phyloP scores from a whole-genome alignment of 2,888 invertebrate genomes.

The Anaspis maculata region DNA sequence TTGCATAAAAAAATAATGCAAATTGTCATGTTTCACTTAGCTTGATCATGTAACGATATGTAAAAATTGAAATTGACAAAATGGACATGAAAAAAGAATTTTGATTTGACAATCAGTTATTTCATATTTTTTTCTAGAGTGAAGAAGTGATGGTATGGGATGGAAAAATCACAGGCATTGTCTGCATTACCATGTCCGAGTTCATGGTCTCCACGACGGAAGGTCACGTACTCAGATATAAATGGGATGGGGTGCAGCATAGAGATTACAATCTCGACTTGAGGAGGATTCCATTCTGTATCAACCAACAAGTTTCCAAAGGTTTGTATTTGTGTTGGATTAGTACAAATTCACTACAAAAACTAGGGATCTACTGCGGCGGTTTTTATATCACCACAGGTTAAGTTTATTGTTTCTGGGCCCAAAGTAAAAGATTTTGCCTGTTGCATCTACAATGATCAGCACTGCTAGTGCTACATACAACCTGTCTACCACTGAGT shows the following conservation, averaged over 20 bases:
- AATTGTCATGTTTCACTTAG: background rate
- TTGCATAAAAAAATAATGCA: too few species aligned
- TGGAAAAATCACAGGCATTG: constrained; percentile 74
- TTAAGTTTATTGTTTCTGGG: too few species aligned
- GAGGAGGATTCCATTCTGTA: constrained; percentile 79
- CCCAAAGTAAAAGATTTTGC: too few species aligned
- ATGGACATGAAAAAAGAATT: too few species aligned
- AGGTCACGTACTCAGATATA: constrained; percentile 78
- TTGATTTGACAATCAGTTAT: too few species aligned
- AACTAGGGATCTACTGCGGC: background rate
- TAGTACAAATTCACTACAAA: constrained; percentile 36
- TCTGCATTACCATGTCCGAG: constrained; percentile 86
- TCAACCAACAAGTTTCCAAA: constrained; percentile 89
- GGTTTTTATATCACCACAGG: too few species aligned
- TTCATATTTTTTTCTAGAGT: constrained; percentile 52
- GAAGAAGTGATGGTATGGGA: constrained; percentile 68
- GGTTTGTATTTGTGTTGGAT: constrained; percentile 39
- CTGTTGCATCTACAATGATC: too few species aligned
- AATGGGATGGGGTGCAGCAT: constrained; percentile 86
- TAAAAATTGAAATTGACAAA: too few species aligned
- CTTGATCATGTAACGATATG: too few species aligned
- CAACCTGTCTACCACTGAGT: too few species aligned
- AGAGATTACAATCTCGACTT: constrained; percentile 81
- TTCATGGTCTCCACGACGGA: constrained; percentile 84
- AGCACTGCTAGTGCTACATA: too few species aligned